Base-by-base conservation (phyloP, 2,113 vertebrate species). In the Corythoichthys haematopterus region DNA sequence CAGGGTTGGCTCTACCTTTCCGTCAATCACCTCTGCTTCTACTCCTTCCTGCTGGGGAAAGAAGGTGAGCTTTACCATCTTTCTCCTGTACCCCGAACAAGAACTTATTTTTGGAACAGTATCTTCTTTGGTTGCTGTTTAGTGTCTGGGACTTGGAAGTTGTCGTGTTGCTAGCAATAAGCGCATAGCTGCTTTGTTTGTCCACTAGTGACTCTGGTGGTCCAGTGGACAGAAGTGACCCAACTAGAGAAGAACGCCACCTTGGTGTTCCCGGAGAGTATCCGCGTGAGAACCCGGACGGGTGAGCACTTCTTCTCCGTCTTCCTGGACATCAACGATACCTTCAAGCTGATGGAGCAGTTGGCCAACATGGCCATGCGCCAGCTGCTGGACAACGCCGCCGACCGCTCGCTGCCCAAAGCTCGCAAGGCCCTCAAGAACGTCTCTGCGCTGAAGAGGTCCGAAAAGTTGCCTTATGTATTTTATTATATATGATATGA, bases 1-100 rank as follows among this genome's bases (percentile, higher is more conserved):
- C 97, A 99, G 88, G 97, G 97, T 48, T 99, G 97, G 97, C 91
- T 97, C 16, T 99, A 99, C 89, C 93, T 99, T 71, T 95, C 93
- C 0, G 90, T 99, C 90, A 98, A 99, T 81, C 97, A 99, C 83
- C 91, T 98, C 65, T 98, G 97, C 80, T 99, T 99, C 90, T 99
- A 99, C 84, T 98, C 97, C 53, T 96, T 98, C 82, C 89, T 98
- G 43, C 88, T 99, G 80, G 97, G 97, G 16, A 99, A 98, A 81
- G 97, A 99, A 85, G 97, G 97, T 98, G 69, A 0, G 58, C 55
- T 13, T 1, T 36, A 6, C 0, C 13, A 1, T 1, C 1, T 4
- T 28, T n/a, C n/a, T 33, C 3, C 4, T 36, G 12, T 7, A 6
- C 13, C 28, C 40, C 2, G 9, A 43, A 6, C 40, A 43, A 43